These are phyloP conservation scores for Parascotia fuliginaria DNA, from an alignment of 2,888 invertebrate species.

Conservation along the genomic window DNA sequence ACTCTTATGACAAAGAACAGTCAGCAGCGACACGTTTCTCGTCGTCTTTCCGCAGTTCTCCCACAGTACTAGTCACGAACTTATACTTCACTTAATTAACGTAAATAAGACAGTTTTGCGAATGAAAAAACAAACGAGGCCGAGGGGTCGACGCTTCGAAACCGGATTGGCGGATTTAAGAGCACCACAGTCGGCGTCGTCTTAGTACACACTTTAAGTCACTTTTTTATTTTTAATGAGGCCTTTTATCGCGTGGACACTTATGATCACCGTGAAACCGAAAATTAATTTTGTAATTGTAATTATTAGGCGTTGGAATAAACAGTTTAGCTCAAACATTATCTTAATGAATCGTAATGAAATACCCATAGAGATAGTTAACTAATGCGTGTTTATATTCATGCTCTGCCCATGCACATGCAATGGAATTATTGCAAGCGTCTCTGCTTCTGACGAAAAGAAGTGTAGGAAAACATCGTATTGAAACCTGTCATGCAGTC, in stretches of 20 bases:
- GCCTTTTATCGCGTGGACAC: conserved; percentile 57
- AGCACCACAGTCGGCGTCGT: conserved; percentile 43
- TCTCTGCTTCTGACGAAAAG: too few species aligned
- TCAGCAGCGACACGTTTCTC: conserved; percentile 64
- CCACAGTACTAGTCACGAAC: conserved; percentile 83
- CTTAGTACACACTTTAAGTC: conserved; percentile 72
- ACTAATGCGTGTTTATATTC: too few species aligned
- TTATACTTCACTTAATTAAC: conserved; percentile 86
- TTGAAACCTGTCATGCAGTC: too few species aligned
- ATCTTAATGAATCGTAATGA: too few species aligned
- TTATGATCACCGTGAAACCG: conserved; percentile 48
- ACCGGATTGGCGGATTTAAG: conserved; percentile 71
- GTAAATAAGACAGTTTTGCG: conserved; percentile 83
- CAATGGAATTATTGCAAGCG: too few species aligned
- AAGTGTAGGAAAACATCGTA: too few species aligned
- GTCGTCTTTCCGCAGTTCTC: conserved; percentile 53
- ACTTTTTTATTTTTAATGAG: conserved; percentile 77
- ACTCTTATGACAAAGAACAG: conserved; percentile 40
- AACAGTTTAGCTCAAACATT: too few species aligned
- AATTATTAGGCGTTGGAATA: conserved; percentile 35
- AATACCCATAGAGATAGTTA: too few species aligned
- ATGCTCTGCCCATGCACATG: too few species aligned
- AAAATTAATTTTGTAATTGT: conserved; percentile 49
- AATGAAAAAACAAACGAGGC: conserved; percentile 71
- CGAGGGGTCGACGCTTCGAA: conserved; percentile 70